phyloP scores from a whole-genome alignment of 35 echinoderm and acorn worm genomes.

The Eucidaris tribuloides region DNA sequence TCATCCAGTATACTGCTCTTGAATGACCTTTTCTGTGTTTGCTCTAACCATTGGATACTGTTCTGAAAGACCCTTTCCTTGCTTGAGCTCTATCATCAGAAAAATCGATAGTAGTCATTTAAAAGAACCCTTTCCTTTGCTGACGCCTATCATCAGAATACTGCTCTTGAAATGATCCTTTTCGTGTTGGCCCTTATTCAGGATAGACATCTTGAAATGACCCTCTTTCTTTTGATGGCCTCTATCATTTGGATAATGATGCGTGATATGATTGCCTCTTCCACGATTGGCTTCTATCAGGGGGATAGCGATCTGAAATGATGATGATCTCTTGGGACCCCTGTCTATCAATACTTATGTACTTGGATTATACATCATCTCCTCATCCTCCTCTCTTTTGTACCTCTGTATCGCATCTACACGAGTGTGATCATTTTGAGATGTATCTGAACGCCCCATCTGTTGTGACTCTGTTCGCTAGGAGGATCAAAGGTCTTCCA shows the following conservation, averaged over 20 bases:
- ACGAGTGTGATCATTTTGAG: background rate
- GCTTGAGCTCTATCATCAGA: background rate
- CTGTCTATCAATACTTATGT: background rate
- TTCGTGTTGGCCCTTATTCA: too few relatives aligned
- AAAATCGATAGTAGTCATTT: background rate
- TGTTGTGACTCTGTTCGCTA: background rate
- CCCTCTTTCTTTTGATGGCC: too few relatives aligned
- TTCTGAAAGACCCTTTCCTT: background rate
- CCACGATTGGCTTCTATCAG: too few relatives aligned
- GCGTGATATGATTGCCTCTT: too few relatives aligned
- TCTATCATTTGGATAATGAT: too few relatives aligned
- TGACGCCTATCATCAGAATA: background rate
- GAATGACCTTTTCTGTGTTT: too few relatives aligned
- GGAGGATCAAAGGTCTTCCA: too few relatives aligned
- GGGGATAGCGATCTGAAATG: background rate
- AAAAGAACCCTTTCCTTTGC: background rate
- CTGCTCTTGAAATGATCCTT: background rate
- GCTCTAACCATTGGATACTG: too few relatives aligned
- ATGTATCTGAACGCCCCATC: background rate
- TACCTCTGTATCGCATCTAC: background rate
- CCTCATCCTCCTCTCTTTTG: conserved; percentile 10
- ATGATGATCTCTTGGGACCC: background rate
- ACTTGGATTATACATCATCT: background rate
- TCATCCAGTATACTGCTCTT: too few relatives aligned
- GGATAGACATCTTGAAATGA: too few relatives aligned